Evolutionary conservation across 1,140 invertebrate species (phyloP), one percentile per base, ranked within the genome.

Genomic region (Hydropsyche tenuis): DNA sequence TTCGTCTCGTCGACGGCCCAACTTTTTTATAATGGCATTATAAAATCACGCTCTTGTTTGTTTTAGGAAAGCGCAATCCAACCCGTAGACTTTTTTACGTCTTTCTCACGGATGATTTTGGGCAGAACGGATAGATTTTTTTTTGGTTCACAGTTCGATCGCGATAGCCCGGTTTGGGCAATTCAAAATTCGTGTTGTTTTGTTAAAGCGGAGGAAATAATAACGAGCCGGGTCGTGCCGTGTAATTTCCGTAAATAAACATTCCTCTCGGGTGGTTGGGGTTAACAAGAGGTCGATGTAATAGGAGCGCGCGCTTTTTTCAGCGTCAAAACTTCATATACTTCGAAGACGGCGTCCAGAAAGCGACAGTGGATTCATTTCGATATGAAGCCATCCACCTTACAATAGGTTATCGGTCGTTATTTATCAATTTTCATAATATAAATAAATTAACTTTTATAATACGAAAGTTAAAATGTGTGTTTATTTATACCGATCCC

Each of bases 101-200:
- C 48, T 16, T 53, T 53, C 48, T 53, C 48, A 53, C 48, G 48
- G 16, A 53, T 20, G 48, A 53, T 53, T 53, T 53, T 53, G 48
- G 48, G 20, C 48, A 53, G 48, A 53, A 53, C 20, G 20, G 48
- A 53, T 20, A 18, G 16, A 53, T 60, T 12, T 60, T 5, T 60
- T 22, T 27, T 11, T 60, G 23, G 56, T 60, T 60, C 56, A 60
- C 20, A 60, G 56, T 68, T 68, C 43, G 45, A 68, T 68, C 65
- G 65, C 65, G 65, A 68, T 68, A 68, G 42, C 65, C 23, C 14
- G 2, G 65, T 68, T 68, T 66, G 64, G 37, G 64, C 65, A 51
- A 73, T 73, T 69, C 62, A 56, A 48, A 74, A 69, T 74, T 74
- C 65, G 73, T 74, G 72, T 73, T 68, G 51, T 73, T 73, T 69